phyloP scores from a whole-genome alignment of 2,888 invertebrate species.

The Noctua janthina region DNA sequence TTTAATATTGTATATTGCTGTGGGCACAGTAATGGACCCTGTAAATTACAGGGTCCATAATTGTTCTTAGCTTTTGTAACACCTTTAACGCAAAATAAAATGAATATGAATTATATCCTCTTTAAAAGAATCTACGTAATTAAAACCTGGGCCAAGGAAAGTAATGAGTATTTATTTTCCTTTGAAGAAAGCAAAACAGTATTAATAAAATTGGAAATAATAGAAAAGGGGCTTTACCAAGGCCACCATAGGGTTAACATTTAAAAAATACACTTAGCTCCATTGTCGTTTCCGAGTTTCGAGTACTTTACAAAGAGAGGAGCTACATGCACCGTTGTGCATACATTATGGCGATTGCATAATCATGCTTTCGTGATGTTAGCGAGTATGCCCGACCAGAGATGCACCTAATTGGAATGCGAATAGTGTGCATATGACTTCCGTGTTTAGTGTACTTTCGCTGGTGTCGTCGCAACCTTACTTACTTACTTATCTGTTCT shows the following conservation, averaged over 20 bases:
- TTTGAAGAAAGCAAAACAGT: background rate
- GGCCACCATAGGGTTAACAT: background rate
- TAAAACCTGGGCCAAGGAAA: background rate
- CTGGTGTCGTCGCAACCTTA: background rate
- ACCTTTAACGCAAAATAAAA: no score
- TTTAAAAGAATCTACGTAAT: background rate
- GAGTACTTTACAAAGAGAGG: background rate
- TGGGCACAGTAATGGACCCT: no score
- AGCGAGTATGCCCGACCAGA: background rate
- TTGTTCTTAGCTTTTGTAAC: no score
- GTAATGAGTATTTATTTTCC: background rate
- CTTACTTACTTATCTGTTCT: no score
- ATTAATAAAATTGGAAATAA: background rate
- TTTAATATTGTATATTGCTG: no score
- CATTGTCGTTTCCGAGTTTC: background rate
- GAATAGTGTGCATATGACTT: slow-evolving; percentile 29
- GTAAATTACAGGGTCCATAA: no score
- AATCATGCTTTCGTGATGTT: background rate
- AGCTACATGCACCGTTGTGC: slow-evolving; percentile 15
- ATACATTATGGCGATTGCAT: slow-evolving; percentile 15
- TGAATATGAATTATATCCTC: background rate
- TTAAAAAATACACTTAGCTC: no score
- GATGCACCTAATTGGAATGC: slow-evolving; percentile 37
- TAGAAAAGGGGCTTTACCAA: background rate
- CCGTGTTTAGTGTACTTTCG: slow-evolving; percentile 43